Conservation (phyloP, 2,797 vertebrate genomes). For the Hypotaenidia philippensis region DNA sequence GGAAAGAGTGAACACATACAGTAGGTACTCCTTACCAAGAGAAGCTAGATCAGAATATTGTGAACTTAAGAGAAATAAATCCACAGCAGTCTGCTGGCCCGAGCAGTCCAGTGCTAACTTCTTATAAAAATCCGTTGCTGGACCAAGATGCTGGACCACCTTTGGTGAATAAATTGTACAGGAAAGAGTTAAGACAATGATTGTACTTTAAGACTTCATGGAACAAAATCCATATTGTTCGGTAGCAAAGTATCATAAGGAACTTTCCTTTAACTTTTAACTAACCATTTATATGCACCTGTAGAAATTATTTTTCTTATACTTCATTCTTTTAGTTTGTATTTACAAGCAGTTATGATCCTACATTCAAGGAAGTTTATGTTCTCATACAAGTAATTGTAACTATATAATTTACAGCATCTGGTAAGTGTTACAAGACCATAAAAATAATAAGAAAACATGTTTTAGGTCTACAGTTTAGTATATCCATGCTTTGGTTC, state of each 20-base stretch:
- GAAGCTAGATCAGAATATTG: slow-evolving; percentile 96
- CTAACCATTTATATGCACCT: background rate
- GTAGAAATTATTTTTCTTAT: background rate
- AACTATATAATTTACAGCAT: background rate
- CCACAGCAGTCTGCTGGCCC: slow-evolving; percentile 95
- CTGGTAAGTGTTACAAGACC: background rate
- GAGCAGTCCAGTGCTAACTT: slow-evolving; percentile 98
- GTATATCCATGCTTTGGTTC: background rate
- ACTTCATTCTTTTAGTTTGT: background rate
- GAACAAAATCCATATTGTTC: background rate
- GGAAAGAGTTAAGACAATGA: background rate
- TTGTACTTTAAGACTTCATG: background rate
- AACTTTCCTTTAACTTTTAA: background rate
- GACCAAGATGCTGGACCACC: slow-evolving; percentile 95
- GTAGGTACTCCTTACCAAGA: slow-evolving; percentile 83
- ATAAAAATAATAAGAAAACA: background rate
- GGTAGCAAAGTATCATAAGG: background rate
- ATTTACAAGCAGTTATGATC: background rate
- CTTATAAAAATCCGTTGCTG: slow-evolving; percentile 98
- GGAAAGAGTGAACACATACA: background rate
- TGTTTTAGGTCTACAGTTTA: background rate
- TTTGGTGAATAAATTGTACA: slow-evolving; percentile 61
- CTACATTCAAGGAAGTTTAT: background rate
- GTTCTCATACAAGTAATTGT: background rate
- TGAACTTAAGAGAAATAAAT: slow-evolving; percentile 96